Evolutionary conservation across 1,140 invertebrate species (phyloP).

Genomic region (Pogonus chalceus): DNA sequence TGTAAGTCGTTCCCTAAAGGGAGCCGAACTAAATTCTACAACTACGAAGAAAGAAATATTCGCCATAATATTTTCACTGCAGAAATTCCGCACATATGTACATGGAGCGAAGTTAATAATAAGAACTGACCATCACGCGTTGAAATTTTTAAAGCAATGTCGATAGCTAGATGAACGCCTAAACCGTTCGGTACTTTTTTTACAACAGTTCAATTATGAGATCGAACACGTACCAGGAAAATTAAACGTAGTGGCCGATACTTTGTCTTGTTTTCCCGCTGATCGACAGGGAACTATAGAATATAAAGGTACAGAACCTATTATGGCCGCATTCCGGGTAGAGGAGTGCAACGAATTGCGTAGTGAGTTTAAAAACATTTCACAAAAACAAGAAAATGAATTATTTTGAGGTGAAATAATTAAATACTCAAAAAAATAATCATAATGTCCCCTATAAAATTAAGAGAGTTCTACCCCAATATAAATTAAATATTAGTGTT

Average conservation of each 20-base stretch:
- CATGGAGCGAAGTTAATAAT: slow-evolving; percentile 21
- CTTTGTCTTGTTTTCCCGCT: slow-evolving; percentile 13
- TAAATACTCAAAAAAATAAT: background rate
- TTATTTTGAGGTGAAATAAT: background rate
- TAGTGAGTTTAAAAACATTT: background rate
- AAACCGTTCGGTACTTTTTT: slow-evolving; percentile 31
- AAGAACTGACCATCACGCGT: slow-evolving; percentile 37
- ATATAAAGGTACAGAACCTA: background rate
- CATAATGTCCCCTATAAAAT: slow-evolving; percentile 5
- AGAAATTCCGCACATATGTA: slow-evolving; percentile 24
- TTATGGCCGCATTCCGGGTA: background rate
- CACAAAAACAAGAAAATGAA: background rate
- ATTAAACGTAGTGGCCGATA: slow-evolving; percentile 23
- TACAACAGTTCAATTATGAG: slow-evolving; percentile 34
- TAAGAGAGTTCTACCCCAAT: slow-evolving; percentile 14
- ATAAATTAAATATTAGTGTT: no score
- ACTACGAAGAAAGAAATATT: slow-evolving; percentile 26
- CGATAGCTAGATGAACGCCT: slow-evolving; percentile 31
- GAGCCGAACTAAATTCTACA: slow-evolving; percentile 21
- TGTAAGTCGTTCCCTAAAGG: slow-evolving; percentile 12
- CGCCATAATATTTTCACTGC: slow-evolving; percentile 24
- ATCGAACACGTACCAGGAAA: slow-evolving; percentile 25
- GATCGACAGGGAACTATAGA: background rate
- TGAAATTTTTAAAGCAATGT: slow-evolving; percentile 32
- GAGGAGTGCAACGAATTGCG: background rate